A percentile compares a stretch with the other conserved stretches of the same genome.
Conservation (phyloP, 2,797 vertebrate species). For the Cirrhinus molitorella region DNA sequence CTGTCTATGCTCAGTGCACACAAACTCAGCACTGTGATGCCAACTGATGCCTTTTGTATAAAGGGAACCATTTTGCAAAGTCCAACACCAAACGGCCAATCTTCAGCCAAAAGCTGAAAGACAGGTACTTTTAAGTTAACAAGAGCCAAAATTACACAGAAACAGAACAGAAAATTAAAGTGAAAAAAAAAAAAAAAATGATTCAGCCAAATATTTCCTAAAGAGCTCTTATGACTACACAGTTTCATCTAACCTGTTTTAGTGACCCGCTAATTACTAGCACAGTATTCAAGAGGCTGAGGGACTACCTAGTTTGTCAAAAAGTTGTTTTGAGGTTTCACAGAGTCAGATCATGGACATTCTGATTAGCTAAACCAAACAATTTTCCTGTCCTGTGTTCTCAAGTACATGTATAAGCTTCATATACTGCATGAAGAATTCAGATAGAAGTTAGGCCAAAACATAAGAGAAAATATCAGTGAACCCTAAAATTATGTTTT, state of each 20-base stretch:
- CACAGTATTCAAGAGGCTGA: neutral
- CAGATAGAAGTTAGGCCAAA: neutral
- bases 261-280: neutral
- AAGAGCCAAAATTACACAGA: neutral
- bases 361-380: neutral
- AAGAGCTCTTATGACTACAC: neutral
- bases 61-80: slow-evolving; percentile 96
- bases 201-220: neutral
- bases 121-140: slow-evolving; percentile 36
- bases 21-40: slow-evolving; percentile 95
- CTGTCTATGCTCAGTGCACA: slow-evolving; percentile 98
- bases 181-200: neutral
- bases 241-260: neutral
- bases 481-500: neutral
- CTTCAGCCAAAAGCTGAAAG: slow-evolving; percentile 87
- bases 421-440: neutral
- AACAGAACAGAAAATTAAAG: neutral
- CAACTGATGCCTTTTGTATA: slow-evolving; percentile 95
- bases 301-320: neutral
- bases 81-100: slow-evolving; percentile 94
- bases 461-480: neutral
- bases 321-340: neutral
- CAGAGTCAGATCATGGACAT: neutral
- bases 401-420: neutral
- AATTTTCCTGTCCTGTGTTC: neutral